A percentile compares a stretch with the other conserved stretches of the same genome.
Conservation (phyloP, 1,140 invertebrate genomes). For the Ostrea denselamellosa region DNA sequence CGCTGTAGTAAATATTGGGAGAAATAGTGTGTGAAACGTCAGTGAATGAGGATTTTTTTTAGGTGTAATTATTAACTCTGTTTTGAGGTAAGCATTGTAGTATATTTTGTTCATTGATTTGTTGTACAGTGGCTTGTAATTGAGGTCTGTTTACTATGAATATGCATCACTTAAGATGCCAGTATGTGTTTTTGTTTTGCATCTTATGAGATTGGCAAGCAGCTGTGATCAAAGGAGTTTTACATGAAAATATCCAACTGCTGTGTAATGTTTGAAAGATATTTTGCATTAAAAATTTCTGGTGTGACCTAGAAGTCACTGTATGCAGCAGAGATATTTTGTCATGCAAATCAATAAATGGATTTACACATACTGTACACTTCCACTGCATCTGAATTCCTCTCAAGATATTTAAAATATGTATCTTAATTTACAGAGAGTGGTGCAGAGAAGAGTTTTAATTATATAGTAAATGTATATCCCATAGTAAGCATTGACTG, state of each 20-base stretch:
- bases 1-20: background rate
- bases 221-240: background rate
- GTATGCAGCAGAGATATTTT: background rate
- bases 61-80: background rate
- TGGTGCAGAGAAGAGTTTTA: too few relatives aligned
- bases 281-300: background rate
- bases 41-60: background rate
- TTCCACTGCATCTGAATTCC: background rate
- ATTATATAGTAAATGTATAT: too few relatives aligned
- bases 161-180: background rate
- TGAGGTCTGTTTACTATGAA: background rate
- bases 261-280: background rate
- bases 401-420: too few relatives aligned
- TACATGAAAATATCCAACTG: background rate
- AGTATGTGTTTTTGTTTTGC: conserved; percentile 10
- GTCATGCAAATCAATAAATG: background rate
- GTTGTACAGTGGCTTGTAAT: background rate
- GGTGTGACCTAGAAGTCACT: background rate
- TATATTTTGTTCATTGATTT: background rate
- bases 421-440: too few relatives aligned
- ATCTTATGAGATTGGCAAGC: background rate
- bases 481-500: too few relatives aligned
- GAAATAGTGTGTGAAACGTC: background rate
- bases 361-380: background rate
- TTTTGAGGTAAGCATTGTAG: background rate